Percentiles rank a stretch among this genome's conserved stretches.
phyloP scores from a whole-genome alignment of 2,113 vertebrate species.

The Heterotilapia buettikoferi region DNA sequence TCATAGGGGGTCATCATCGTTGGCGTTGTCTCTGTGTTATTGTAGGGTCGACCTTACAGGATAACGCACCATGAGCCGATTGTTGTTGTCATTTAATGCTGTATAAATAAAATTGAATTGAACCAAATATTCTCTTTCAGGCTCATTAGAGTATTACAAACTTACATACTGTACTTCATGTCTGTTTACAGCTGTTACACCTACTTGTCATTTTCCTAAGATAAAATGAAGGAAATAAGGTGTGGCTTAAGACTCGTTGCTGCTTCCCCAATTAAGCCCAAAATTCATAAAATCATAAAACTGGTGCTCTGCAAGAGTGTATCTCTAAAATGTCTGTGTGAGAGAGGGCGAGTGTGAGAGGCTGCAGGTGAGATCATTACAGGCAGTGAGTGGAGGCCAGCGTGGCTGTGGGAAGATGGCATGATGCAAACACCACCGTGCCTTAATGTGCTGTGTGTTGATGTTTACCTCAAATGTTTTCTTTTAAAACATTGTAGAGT shows the following conservation, averaged over 20 bases:
- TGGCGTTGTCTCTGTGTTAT: not conserved
- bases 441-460: not conserved
- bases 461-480: not conserved
- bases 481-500: rapidly evolving
- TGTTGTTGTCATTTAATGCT: not conserved
- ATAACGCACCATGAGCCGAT: not conserved
- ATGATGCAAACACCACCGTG: not conserved
- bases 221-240: not conserved
- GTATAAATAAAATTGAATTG: not conserved
- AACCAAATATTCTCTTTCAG: not conserved
- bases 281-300: not conserved
- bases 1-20: rapidly evolving
- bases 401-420: not conserved
- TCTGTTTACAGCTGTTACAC: not conserved
- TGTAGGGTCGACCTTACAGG: not conserved
- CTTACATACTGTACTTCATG: not conserved
- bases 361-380: not conserved
- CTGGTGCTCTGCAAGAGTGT: not conserved
- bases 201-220: not conserved
- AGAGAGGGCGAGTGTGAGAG: not conserved
- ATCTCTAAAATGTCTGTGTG: not conserved
- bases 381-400: not conserved
- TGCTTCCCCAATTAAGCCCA: not conserved
- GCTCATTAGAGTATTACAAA: not conserved
- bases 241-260: not conserved